Base-by-base conservation (phyloP, 30 jellyfish, hydroid and myxozoan genomes). In the Aurelia coerulea region DNA sequence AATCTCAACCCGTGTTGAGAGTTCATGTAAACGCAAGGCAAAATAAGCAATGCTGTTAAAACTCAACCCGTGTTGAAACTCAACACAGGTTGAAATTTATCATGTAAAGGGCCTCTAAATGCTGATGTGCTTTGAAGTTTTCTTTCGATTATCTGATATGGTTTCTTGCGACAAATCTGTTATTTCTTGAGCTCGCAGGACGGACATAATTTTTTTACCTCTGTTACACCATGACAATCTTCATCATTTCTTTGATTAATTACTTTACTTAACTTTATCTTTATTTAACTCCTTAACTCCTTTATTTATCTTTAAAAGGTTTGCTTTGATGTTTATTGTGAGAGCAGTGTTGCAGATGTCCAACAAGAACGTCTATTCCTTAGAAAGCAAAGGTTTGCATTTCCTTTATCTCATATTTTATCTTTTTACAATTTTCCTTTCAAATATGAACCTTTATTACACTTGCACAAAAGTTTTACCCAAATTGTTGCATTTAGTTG, bases 241-340 rank as follows among this genome's bases (percentile, higher is more conserved):
- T 13, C 37, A 14, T 17, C 16, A 13, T 72, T 49, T 16, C 39
- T 72, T 46, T 33, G 12, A n/a, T 8, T 76, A 13, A n/a, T 50
- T 18, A 5, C n/a, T 68, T 50, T 18, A 5, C n/a, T 68, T 34
- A 10, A 23, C 2, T 17, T 10, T 32, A 5, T 19, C 23, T 53
- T 23, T 23, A 23, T 23, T 23, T 0, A 23, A 23, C 29, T 23
- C 29, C 29, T 23, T 23, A 23, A 23, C 29, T 23, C 23, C 41
- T 32, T 64, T 37, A 15, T 32, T 59, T 59, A 16, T 12, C 51
- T 65, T 37, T 58, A 19, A 14, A 64, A 88, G 97, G 79, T 72
- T 15, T 88, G 97, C 71, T 80, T 88, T 65, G 97, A 88, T 64
- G 81, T 88, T 15, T 80, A 41, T 65, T 88, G 88, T 74, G 97